phyloP scores from a whole-genome alignment of 2,113 vertebrate species.

The Urocynchramus pylzowi region DNA sequence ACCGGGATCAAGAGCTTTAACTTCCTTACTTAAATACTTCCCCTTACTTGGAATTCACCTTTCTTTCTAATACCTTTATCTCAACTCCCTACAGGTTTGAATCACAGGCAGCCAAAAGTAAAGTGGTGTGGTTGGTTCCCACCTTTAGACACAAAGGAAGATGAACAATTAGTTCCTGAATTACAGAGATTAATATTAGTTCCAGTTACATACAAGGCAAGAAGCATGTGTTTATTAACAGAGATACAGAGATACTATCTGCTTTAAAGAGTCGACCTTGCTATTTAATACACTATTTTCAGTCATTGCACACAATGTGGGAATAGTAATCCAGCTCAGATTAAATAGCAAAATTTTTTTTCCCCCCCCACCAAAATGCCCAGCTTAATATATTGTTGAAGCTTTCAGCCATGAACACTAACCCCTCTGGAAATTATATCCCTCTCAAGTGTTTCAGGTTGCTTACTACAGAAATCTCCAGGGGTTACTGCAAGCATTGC shows the following conservation, averaged over 20 bases:
- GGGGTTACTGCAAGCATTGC: neutral
- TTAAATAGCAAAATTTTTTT: neutral
- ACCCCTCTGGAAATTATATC: neutral
- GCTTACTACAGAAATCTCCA: neutral
- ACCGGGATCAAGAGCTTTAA: neutral
- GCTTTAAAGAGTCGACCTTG: neutral
- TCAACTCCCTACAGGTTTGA: neutral
- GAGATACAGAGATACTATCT: neutral
- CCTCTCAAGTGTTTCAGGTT: neutral
- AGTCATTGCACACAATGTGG: neutral
- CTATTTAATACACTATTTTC: neutral
- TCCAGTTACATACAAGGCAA: neutral
- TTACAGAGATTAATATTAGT: neutral
- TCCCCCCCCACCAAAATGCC: neutral
- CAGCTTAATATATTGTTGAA: neutral
- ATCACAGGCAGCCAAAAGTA: neutral
- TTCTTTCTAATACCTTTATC: neutral
- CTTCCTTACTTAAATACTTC: neutral
- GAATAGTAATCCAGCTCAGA: neutral
- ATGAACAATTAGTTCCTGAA: neutral
- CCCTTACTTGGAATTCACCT: neutral
- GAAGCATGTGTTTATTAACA: neutral
- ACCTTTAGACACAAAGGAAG: neutral
- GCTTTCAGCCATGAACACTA: neutral
- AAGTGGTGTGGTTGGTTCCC: neutral